Evolutionary conservation across 2,113 vertebrate species (phyloP).

Genomic region (Pterocles orientalis): DNA sequence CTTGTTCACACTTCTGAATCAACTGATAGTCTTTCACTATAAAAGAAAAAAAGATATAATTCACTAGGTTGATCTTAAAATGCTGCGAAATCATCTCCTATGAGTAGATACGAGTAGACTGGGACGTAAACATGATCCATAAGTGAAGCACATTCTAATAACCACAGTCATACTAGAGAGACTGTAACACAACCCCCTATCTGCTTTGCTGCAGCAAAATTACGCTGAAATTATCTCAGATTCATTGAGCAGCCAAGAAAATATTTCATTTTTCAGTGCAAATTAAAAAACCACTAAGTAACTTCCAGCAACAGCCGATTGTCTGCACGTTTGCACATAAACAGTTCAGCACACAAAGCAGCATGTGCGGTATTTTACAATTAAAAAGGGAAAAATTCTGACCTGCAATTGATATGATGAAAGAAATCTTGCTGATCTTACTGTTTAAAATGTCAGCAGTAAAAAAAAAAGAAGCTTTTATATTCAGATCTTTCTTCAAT

Average conservation of each 20-base stretch:
- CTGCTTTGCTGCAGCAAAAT: neutral
- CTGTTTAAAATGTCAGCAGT: neutral
- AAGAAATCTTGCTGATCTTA: neutral
- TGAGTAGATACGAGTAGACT: neutral
- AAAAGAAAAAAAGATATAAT: neutral
- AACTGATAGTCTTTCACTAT: conserved; percentile 96
- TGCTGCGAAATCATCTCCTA: neutral
- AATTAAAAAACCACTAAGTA: neutral
- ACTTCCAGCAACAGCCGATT: neutral
- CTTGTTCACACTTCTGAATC: conserved; percentile 82
- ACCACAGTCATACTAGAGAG: neutral
- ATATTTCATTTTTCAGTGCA: neutral
- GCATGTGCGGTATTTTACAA: neutral
- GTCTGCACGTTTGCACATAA: neutral
- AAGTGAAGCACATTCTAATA: neutral
- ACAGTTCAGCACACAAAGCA: neutral
- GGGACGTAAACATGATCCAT: neutral
- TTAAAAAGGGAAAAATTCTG: neutral
- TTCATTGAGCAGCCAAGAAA: neutral
- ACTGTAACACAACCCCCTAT: neutral
- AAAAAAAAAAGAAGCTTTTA: neutral
- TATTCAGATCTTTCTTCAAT: neutral
- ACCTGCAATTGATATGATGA: neutral
- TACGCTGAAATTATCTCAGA: neutral
- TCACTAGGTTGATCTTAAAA: neutral